Conservation (phyloP, 1,140 invertebrate species). For the Cardiocondyla obscurior region DNA sequence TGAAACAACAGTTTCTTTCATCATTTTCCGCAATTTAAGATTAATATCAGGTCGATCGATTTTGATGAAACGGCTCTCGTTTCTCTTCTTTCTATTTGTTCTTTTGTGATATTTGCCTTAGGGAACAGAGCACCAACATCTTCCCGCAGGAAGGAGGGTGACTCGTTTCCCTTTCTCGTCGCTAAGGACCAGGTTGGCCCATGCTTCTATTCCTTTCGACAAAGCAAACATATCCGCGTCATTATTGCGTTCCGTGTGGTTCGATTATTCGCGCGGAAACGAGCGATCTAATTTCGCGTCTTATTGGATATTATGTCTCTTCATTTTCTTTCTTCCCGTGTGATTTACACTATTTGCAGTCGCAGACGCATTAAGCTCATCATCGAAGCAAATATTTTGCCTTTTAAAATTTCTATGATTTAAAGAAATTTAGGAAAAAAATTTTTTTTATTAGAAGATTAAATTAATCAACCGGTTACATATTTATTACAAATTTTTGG, state of each 20-base stretch:
- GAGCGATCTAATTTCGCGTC: slow-evolving; percentile 42
- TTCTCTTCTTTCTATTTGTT: slow-evolving; percentile 17
- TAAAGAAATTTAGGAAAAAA: background rate
- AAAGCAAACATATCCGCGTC: slow-evolving; percentile 50
- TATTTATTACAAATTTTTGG: too few relatives aligned
- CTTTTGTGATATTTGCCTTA: slow-evolving; percentile 49
- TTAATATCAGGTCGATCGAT: background rate
- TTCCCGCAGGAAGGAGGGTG: slow-evolving; percentile 31
- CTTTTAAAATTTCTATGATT: background rate
- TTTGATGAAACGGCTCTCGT: background rate
- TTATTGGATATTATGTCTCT: background rate
- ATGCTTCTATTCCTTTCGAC: slow-evolving; percentile 39
- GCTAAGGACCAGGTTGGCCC: slow-evolving; percentile 14
- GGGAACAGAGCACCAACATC: slow-evolving; percentile 27
- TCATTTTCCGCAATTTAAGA: background rate
- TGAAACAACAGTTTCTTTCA: background rate
- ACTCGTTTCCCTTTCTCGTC: slow-evolving; percentile 22
- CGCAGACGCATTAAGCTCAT: background rate
- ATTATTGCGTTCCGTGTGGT: slow-evolving; percentile 18
- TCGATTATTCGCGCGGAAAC: slow-evolving; percentile 26
- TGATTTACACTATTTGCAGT: slow-evolving; percentile 13
- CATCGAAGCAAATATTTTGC: background rate
- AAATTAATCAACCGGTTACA: background rate
- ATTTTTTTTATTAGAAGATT: background rate
- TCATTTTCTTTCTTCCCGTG: background rate